Evolutionary conservation across 2,113 vertebrate genomes (phyloP).

Genomic region (Phaetusa simplex): DNA sequence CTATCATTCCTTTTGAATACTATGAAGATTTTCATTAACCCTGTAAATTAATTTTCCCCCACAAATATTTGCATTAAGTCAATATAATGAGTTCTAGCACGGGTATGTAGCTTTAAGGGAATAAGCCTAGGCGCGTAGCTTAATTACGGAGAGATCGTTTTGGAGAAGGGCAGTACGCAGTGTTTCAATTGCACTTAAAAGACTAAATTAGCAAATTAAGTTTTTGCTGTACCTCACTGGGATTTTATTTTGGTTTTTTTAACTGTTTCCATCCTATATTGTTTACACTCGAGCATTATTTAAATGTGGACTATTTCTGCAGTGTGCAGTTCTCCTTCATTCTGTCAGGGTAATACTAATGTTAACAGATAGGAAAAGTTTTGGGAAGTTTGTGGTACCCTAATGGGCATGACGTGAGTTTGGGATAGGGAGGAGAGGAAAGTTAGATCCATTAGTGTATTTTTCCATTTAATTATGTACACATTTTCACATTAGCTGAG

Average conservation of each 20-base stretch:
- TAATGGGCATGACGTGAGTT: background rate
- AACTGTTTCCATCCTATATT: conserved; percentile 5
- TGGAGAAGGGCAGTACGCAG: background rate
- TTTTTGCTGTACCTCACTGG: conserved; percentile 14
- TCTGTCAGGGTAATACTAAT: background rate
- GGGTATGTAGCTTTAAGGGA: conserved; percentile 33
- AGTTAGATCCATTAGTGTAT: background rate
- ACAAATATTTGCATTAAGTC: conserved; percentile 3
- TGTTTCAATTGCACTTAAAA: conserved; percentile 16
- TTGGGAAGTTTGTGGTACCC: background rate
- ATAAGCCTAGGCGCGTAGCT: background rate
- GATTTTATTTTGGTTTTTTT: background rate
- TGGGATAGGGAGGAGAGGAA: background rate
- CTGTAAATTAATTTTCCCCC: conserved; percentile 43
- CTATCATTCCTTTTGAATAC: conserved; percentile 15
- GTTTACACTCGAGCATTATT: conserved; percentile 19
- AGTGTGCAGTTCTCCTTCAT: background rate
- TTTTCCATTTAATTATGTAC: background rate
- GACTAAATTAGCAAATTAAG: background rate
- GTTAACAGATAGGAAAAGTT: background rate
- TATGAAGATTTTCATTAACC: conserved; percentile 34
- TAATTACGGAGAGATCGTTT: background rate
- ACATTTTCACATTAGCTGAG: background rate
- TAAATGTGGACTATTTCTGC: background rate
- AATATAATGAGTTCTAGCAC: conserved; percentile 25